A percentile compares a stretch with the other conserved stretches of the same genome.
Evolutionary conservation across 2,113 vertebrate species (phyloP).

Genomic region (Halcyon senegalensis): DNA sequence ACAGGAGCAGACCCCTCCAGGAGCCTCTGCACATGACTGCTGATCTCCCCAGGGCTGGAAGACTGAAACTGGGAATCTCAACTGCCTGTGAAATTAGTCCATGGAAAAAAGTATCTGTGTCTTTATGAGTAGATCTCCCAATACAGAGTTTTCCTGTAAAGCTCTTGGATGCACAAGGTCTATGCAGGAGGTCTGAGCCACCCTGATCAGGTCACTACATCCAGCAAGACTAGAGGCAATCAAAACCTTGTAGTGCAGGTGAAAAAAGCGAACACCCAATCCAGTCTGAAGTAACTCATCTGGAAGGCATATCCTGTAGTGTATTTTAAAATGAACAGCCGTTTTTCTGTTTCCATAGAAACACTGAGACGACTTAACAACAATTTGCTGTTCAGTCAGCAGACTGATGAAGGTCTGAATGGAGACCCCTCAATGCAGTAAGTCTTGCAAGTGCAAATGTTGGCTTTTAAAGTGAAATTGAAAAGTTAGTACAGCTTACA

Average conservation of each 20-base stretch:
- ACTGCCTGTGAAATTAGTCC: background rate
- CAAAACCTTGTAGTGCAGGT: background rate
- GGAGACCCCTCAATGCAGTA: background rate
- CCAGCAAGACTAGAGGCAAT: background rate
- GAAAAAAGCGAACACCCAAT: background rate
- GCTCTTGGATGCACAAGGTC: background rate
- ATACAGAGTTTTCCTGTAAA: background rate
- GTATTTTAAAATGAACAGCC: background rate
- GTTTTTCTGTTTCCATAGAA: constrained; percentile 43
- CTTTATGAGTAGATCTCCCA: background rate
- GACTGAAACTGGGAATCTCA: background rate
- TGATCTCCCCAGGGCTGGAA: background rate
- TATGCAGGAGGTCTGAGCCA: background rate
- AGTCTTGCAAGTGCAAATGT: background rate
- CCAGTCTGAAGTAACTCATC: background rate
- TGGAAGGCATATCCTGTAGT: background rate
- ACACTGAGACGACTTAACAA: background rate
- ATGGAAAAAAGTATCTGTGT: background rate
- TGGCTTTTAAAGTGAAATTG: background rate
- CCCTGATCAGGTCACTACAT: background rate
- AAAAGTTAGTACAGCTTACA: background rate
- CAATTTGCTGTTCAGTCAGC: background rate
- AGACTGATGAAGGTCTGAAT: background rate
- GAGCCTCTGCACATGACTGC: background rate
- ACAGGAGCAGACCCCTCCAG: background rate